Evolutionary conservation across 2,888 invertebrate species (phyloP), one percentile per base, ranked within the genome.

Genomic region (Smittia aterrima): DNA sequence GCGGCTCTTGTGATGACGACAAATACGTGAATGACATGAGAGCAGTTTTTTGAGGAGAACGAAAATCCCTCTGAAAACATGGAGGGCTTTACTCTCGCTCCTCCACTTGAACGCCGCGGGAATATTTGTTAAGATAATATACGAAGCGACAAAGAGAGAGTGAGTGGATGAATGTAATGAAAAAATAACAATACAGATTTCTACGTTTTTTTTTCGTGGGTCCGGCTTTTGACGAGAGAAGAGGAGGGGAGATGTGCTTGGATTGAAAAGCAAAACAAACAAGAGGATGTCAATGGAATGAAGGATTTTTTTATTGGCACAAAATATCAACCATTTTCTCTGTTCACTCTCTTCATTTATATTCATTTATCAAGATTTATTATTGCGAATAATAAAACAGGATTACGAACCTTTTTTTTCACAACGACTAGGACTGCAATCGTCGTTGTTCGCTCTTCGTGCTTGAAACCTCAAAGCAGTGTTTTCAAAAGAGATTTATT

Each of bases 141-240:
- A 72, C 58, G 47, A n/a, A 16, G 32, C 32, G 47, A 47, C 47
- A 47, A 47, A 47, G 11, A n/a, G 7, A 9, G 9, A 38, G 47
- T 3, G 22, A 58, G 13, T 20, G 9, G 9, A 58, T 22, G 16
- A 25, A 40, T 24, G 58, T 72, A 72, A 72, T 72, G 72, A 62
- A 72, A 72, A 72, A 72, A 72, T 62, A 72, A 72, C 72, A 72
- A 72, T 18, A 58, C 32, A 62, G 38, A 62, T 72, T 71, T 72
- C 22, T 58, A 18, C 22, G 22, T 58, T 47, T 16, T 47, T 7
- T 7, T 58, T 22, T 22, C 22, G 18, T 58, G 22, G 64, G 64
- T 64, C 64, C 64, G 27, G 25, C 24, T 27, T 58, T 18, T 58
- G 1, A 22, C 18, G 20, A 22, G 18, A 20, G n/a, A 18, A n/a